Evolutionary conservation across 37 sponge, comb jelly and placozoan genomes (phyloP), one percentile per base, ranked within the genome.

Genomic region (Geodia barretti): DNA sequence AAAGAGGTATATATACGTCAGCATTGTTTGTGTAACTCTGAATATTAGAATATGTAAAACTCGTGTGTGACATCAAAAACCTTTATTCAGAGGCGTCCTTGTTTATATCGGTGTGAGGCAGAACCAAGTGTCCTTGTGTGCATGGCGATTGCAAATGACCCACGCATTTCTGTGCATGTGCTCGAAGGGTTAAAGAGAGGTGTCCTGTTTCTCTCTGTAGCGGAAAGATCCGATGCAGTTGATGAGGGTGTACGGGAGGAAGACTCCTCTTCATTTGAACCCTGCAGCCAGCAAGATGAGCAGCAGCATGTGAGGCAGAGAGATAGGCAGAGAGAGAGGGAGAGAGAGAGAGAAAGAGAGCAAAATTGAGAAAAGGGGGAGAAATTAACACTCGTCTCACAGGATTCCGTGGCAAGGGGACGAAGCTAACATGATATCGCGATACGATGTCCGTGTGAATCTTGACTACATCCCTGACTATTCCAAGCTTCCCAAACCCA

Each of bases 361-460:
- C 11, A 20, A 43, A 42, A 24, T 64, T n/a, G 70, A 39, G 40
- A 26, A 63, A 66, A 21, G 60, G 40, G 11, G 24, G 65, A 39
- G 65, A 64, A 41, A 9, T 1, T 7, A 9, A 70, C 40, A 70
- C 72, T 25, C 47, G 1, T 30, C 74, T 41, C 41, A 21, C 76
- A 95, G 96, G 91, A 93, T 96, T 23, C 91, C 93, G 9, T 96
- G 96, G 96, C 88, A 87, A 67, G 96, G 96, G 11, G 88, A 96
- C 30, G 36, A 64, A 38, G 78, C 78, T 25, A 71, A 89, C 63
- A 35, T 92, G 66, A 96, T 96, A 35, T 90, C 90, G 20, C 72
- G 83, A 79, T 97, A 92, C 85, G 98, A 97, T 88, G 98, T 89
- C 1, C 60, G 95, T 23, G 88, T 92, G 2, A 90, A 94, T 74